Evolutionary conservation across 2,113 vertebrate genomes (phyloP).

Genomic region (Trematomus loennbergii): DNA sequence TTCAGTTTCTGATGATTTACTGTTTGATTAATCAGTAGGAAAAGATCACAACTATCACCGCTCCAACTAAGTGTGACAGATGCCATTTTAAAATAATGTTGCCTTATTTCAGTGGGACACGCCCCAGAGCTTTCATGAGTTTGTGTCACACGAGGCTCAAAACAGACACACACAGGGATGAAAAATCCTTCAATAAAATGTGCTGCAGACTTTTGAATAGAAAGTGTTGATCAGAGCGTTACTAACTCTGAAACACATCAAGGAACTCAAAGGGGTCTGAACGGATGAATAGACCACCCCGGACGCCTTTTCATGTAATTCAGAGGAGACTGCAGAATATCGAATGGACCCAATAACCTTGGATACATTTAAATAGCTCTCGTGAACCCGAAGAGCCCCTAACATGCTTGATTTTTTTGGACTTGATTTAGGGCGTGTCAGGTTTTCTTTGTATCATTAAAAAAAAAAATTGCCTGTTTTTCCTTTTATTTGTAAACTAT

Average conservation of each 20-base stretch:
- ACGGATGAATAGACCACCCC: constrained; percentile 62
- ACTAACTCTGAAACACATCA: constrained; percentile 70
- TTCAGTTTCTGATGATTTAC: constrained; percentile 55
- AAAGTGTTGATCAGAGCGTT: constrained; percentile 59
- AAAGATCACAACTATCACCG: constrained; percentile 70
- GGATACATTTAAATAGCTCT: constrained; percentile 75
- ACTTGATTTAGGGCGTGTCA: constrained; percentile 78
- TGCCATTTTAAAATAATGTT: constrained; percentile 81
- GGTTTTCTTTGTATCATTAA: constrained; percentile 81
- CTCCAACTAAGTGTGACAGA: constrained; percentile 68
- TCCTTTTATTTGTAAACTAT: constrained; percentile 81
- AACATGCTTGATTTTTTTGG: constrained; percentile 78
- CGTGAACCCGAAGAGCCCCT: constrained; percentile 72
- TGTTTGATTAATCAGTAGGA: constrained; percentile 52
- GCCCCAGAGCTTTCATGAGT: constrained; percentile 65
- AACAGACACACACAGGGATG: constrained; percentile 48
- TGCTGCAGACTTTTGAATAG: constrained; percentile 60
- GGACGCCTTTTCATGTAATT: constrained; percentile 73
- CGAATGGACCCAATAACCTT: constrained; percentile 61
- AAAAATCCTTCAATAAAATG: constrained; percentile 59
- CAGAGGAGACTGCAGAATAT: constrained; percentile 66
- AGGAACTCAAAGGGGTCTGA: constrained; percentile 68
- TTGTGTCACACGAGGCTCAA: constrained; percentile 64
- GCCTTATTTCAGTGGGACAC: constrained; percentile 80
- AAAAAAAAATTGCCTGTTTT: constrained; percentile 77